Conservation (phyloP, 2,888 invertebrate genomes). For the Drosophila hamatofila region DNA sequence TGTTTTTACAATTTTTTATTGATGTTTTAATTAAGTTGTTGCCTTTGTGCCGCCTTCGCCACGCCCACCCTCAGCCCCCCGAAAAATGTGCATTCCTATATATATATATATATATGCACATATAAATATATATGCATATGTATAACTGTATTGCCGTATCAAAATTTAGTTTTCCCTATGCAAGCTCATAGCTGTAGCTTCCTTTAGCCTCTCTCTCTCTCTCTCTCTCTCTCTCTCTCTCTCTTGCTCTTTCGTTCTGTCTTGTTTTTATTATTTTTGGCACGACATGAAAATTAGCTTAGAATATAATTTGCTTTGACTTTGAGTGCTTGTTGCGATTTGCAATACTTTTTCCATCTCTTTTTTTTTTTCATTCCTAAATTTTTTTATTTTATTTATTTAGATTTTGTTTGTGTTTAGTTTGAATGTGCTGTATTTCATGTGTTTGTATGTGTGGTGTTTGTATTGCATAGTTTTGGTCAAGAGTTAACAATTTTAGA, state of each 20-base stretch:
- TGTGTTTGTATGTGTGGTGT: constrained; percentile 61
- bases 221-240: background rate
- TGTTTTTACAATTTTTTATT: constrained; percentile 75
- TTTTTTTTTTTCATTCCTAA: constrained; percentile 5
- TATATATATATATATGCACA: constrained; percentile 5
- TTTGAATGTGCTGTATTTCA: constrained; percentile 37
- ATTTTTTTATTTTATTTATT: constrained; percentile 17
- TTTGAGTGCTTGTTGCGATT: constrained; percentile 79
- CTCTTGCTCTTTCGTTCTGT: background rate
- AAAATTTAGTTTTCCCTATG: constrained; percentile 35
- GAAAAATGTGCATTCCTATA: constrained; percentile 14
- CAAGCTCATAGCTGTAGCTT: constrained; percentile 23
- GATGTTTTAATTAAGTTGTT: constrained; percentile 80
- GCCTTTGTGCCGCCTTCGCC: constrained; percentile 33
- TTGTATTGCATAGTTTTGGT: background rate
- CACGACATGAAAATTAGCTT: constrained; percentile 80
- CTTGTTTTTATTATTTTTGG: constrained; percentile 77
- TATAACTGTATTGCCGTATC: background rate
- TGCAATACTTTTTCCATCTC: constrained; percentile 46
- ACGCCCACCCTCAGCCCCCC: background rate
- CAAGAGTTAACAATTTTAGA: background rate
- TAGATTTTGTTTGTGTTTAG: constrained; percentile 43
- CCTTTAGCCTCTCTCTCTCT: background rate
- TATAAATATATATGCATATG: background rate
- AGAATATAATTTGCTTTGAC: constrained; percentile 80